Evolutionary conservation across 1,140 invertebrate genomes (phyloP), one percentile per base, ranked within the genome.

Genomic region (Pseudomyrmex flavicornis): DNA sequence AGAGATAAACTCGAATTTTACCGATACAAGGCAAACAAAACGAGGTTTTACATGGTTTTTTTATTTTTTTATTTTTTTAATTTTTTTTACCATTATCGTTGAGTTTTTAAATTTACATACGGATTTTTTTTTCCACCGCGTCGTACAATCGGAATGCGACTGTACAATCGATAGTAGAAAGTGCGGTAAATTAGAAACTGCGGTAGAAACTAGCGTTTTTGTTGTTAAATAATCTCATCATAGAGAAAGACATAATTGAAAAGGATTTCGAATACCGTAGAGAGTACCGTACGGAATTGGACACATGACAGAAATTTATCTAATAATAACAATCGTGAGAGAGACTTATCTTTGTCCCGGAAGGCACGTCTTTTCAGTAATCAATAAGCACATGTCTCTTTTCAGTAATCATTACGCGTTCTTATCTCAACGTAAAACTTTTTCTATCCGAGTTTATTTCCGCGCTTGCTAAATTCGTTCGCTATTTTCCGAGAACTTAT

Each of bases 281-380:
- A 12, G 3, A 9, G 9, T 52, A 52, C 50, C 50, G 50, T 17
- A 9, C 17, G 35, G 5, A 59, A 17, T 58, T 58, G 2, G 54
- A 58, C 58, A 17, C 9, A 3, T 8, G n/a, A 59, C n/a, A 17
- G 35, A 5, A 5, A 35, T 35, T 35, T 7, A 35, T 35, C n/a
- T 20, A 17, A 17, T 20, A 59, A 59, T 20, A 20, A 59, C 20
- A 59, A 17, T n/a, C n/a, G 17, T 1, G 17, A 15, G 8, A 17
- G 58, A 20, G n/a, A n/a, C n/a, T 59, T 59, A 59, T 59, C 58
- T 22, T 35, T 22, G 20, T 59, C 58, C 58, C 58, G 58, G 58
- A 59, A 22, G 58, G 17, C 15, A 17, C 17, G n/a, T 8, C 56
- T 22, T 58, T 58, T n/a, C n/a, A 17, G 17, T 17, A 58, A 58